Evolutionary conservation across 2,113 vertebrate species (phyloP), one percentile per base, ranked within the genome.

Genomic region (Opisthocomus hoazin): DNA sequence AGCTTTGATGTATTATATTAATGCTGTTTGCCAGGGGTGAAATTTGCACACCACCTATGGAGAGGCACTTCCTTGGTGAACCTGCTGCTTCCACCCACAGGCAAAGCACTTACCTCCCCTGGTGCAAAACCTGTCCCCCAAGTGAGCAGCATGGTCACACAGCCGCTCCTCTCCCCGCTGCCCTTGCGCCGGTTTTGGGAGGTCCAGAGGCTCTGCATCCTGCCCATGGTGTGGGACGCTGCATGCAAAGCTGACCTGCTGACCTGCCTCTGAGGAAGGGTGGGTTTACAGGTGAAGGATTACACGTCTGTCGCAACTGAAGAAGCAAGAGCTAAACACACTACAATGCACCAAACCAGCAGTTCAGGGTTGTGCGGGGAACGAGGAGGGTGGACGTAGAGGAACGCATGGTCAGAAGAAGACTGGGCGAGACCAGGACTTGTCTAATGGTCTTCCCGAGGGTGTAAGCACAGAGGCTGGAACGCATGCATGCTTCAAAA

Each of bases 1-100:
- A 41, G 71, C 93, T 96, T 97, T 94, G 91, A 92, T 94, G 91
- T 91, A 94, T 89, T 94, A 58, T 92, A 89, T 91, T 89, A 89
- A 79, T 65, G 80, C 69, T 96, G 48, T 92, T 94, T 94, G 94
- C 88, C 89, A 86, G 57, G 53, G 65, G 79, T 96, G 84, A 95
- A 94, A 91, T 94, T 64, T 84, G 81, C 91, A 95, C 92, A 95
- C 92, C 81, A 37, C 74, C 87, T 94, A 73, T 69, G 84, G 74
- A 92, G 81, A 96, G 61, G 84, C 57, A 87, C 83, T 89, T 94
- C 56, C 69, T 58, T 54, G 74, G 87, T 84, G 84, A 91, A 84
- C 66, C 37, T 53, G 24, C 69, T 89, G 84, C 69, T 79, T 91
- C 73, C 75, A 87, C 77, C 92, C 50, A 82, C 11, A 26, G 89